Evolutionary conservation across 1,140 invertebrate species (phyloP).

Genomic region (Solen grandis): DNA sequence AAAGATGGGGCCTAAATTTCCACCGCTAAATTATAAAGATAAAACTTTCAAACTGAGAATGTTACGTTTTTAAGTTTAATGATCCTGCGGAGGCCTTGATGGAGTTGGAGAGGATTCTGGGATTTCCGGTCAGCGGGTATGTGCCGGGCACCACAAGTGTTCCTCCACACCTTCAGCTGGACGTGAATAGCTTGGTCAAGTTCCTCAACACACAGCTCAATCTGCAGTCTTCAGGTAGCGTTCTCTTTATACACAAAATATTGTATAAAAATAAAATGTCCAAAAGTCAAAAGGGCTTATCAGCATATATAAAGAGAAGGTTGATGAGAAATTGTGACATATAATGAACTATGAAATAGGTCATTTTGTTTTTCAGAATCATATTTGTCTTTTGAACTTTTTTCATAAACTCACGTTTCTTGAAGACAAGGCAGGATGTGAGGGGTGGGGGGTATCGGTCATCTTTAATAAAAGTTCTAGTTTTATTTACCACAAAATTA

Average conservation of each 20-base stretch:
- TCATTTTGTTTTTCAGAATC: not conserved
- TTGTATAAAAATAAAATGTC: too few species aligned
- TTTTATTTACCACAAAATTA: too few species aligned
- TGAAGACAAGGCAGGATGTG: too few species aligned
- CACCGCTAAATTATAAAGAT: not conserved
- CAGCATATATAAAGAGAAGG: too few species aligned
- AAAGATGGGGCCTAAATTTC: not conserved
- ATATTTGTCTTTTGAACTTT: too few species aligned
- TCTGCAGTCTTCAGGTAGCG: constrained; percentile 57
- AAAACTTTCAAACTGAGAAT: not conserved
- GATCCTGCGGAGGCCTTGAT: constrained; percentile 69
- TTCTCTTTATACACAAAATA: too few species aligned
- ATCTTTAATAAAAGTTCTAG: too few species aligned
- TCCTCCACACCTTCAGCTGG: constrained; percentile 59
- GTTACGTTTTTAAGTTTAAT: constrained; percentile 55
- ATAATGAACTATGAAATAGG: too few species aligned
- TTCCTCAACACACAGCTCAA: constrained; percentile 66
- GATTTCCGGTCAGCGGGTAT: constrained; percentile 65
- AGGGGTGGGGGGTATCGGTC: too few species aligned
- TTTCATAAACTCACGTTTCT: too few species aligned
- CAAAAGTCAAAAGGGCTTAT: too few species aligned
- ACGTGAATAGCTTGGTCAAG: constrained; percentile 61
- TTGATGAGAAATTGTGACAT: too few species aligned
- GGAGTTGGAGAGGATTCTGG: constrained; percentile 75
- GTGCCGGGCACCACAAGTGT: constrained; percentile 72